Conservation (phyloP, 2,797 vertebrate species). For the Pseudomugil tenellus region DNA sequence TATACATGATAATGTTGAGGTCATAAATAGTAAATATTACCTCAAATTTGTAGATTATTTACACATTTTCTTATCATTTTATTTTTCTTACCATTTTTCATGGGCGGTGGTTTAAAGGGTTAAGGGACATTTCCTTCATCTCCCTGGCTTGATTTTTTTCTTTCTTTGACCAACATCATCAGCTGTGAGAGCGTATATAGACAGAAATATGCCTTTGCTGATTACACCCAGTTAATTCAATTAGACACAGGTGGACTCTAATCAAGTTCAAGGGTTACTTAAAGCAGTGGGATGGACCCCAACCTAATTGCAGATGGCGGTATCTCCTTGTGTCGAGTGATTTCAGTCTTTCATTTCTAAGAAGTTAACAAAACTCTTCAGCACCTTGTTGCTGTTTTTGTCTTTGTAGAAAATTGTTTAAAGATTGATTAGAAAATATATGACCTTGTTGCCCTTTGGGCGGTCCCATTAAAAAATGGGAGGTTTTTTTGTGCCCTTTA, state of each 20-base stretch:
- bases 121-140: background rate
- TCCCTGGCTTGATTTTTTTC: background rate
- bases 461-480: too few species aligned
- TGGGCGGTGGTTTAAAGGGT: too few species aligned
- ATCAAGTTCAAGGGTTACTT: conserved; percentile 25
- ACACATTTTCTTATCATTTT: too few species aligned
- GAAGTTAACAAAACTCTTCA: conserved; percentile 15
- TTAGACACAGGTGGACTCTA: conserved; percentile 21
- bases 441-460: conserved; percentile 2
- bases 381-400: conserved; percentile 11
- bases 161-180: background rate
- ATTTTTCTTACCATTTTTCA: too few species aligned
- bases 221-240: conserved; percentile 21
- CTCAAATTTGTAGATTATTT: too few species aligned
- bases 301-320: conserved; percentile 18
- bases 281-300: conserved; percentile 19
- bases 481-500: too few species aligned
- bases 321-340: background rate
- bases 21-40: too few species aligned
- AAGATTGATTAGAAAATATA: background rate
- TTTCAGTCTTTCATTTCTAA: conserved; percentile 13
- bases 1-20: too few species aligned
- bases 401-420: background rate
- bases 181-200: background rate
- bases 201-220: conserved; percentile 8